Evolutionary conservation across 2,113 vertebrate species (phyloP).

Genomic region (Centropus unirufus): DNA sequence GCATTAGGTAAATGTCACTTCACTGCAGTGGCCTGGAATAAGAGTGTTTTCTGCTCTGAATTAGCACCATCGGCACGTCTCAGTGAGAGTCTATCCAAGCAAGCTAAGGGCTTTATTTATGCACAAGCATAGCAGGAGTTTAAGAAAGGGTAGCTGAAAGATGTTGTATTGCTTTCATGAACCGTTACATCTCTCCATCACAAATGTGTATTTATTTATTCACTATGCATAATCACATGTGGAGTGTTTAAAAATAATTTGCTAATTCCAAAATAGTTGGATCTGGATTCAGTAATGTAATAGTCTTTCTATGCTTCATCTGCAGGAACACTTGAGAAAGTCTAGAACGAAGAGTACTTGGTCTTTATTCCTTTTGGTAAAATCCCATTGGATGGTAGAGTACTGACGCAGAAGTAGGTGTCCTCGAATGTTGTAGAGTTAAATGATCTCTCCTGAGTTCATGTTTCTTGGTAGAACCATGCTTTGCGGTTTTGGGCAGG

Average conservation of each 20-base stretch:
- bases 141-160: constrained; percentile 49
- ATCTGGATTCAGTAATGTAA: accelerated
- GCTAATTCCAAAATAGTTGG: not conserved
- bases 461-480: not conserved
- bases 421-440: not conserved
- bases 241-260: constrained; percentile 23
- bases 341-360: not conserved
- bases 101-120: constrained; percentile 68
- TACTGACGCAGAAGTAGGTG: not conserved
- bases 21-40: constrained; percentile 82
- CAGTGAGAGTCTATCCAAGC: constrained; percentile 56
- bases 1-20: constrained; percentile 95
- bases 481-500: not conserved
- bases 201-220: constrained; percentile 33
- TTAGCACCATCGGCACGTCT: constrained; percentile 76
- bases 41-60: constrained; percentile 75
- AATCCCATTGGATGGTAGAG: not conserved
- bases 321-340: not conserved
- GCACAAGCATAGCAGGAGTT: constrained; percentile 49
- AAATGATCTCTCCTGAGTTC: not conserved
- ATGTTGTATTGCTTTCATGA: constrained; percentile 41
- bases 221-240: not conserved
- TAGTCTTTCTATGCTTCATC: not conserved
- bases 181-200: constrained; percentile 1
- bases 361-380: not conserved